Evolutionary conservation across 2,797 vertebrate genomes (phyloP).

Genomic region (Malurus splendens): DNA sequence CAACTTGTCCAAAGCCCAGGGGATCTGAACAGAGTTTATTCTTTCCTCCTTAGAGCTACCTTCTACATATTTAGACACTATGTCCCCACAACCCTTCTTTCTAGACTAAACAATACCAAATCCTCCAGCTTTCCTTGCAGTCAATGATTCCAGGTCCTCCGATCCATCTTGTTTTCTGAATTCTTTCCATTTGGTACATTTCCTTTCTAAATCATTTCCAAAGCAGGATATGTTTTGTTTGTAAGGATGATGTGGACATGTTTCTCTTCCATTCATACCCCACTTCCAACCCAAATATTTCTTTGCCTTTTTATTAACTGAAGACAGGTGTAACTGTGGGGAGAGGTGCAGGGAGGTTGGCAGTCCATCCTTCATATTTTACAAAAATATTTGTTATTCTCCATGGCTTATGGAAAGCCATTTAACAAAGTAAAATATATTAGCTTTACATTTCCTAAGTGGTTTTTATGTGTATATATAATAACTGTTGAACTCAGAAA

Average conservation of each 20-base stretch:
- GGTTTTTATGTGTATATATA: neutral
- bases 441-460: neutral
- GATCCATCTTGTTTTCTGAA: neutral
- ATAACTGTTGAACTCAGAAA: neutral
- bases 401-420: neutral
- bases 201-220: conserved; percentile 2
- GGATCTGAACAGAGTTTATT: conserved; percentile 22
- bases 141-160: neutral
- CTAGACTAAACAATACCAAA: conserved; percentile 48
- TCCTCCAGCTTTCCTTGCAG: conserved; percentile 17
- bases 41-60: conserved; percentile 1
- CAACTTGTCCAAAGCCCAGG: conserved; percentile 6
- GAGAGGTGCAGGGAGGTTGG: neutral
- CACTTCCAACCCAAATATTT: neutral
- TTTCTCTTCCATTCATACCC: conserved; percentile 9
- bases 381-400: neutral
- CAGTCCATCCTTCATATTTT: neutral
- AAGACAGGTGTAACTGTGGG: neutral
- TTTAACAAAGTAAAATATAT: neutral
- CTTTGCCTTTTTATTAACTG: neutral
- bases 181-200: conserved; percentile 32
- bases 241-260: neutral
- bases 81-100: conserved; percentile 2
- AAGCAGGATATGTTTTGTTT: neutral
- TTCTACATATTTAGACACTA: conserved; percentile 19